Evolutionary conservation across 2,113 vertebrate genomes (phyloP), one percentile per base, ranked within the genome.

Genomic region (Dolichotis patagonum): DNA sequence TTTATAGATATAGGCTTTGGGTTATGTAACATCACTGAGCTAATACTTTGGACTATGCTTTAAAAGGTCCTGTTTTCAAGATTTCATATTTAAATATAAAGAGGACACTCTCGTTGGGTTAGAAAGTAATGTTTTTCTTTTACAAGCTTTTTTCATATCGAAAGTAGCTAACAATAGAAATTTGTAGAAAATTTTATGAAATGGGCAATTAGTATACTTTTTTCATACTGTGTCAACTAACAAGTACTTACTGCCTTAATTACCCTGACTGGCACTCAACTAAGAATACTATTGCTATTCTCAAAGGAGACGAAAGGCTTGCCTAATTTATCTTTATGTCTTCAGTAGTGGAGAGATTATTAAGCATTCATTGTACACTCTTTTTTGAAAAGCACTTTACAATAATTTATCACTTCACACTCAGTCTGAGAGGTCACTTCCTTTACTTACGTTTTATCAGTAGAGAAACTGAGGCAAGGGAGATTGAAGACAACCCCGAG

Each of bases 1-100:
- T 92, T 96, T 96, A 90, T 80, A 73, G 77, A 84, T 91, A 96
- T 83, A 96, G 49, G 93, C 54, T 97, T 96, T n/a, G 77, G 95
- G 81, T 96, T 97, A 97, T 38, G 28, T 96, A 96, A 96, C 60
- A 90, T 56, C n/a, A 4, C 88, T 60, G 92, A 97, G 73, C 58
- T 97, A 90, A 91, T 93, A 67, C 85, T 95, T 95, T 88, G 92
- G 92, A 83, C 90, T 26, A 49, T 24, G 62, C 60, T 97, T 94
- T 19, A 5, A 62, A 97, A 96, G 83, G 41, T 62, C 54, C 73
- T 60, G 1, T 90, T 85, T 58, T 96, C 67, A 95, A 81, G 63
- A 85, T 69, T 95, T 97, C 92, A 67, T 41, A 78, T 88, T 96
- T 88, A 83, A 90, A 82, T 92, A 62, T 38, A 97, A 95, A 82